Conservation (phyloP, 2,888 invertebrate species). For the Lasioglossum vierecki region DNA sequence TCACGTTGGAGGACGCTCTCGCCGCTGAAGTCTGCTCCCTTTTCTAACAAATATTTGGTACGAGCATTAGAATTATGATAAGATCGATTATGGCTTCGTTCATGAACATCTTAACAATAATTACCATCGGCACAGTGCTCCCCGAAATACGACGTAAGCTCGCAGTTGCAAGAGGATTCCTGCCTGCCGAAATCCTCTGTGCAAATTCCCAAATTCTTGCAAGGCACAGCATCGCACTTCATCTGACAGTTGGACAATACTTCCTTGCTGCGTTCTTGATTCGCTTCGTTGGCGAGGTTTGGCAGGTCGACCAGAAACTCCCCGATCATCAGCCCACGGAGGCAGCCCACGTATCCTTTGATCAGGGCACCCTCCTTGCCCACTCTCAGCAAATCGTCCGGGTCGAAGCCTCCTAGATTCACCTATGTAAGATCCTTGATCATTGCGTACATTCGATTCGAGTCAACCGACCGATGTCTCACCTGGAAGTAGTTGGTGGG, state of each 20-base stretch:
- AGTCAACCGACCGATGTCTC: conserved; percentile 10
- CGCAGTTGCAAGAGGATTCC: conserved; percentile 94
- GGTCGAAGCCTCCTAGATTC: conserved; percentile 94
- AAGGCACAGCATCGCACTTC: conserved; percentile 94
- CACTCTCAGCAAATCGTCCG: conserved; percentile 88
- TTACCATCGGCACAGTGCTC: conserved; percentile 91
- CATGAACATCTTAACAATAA: background rate
- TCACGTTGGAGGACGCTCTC: conserved; percentile 93
- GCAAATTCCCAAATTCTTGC: conserved; percentile 94
- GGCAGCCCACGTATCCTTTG: conserved; percentile 93
- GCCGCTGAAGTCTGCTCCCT: conserved; percentile 95
- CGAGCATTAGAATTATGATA: background rate
- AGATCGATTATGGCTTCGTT: background rate
- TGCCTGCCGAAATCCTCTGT: conserved; percentile 95
- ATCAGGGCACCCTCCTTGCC: conserved; percentile 85
- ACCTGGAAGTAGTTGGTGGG: conserved; percentile 95
- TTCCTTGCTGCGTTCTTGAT: conserved; percentile 89
- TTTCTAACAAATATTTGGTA: conserved; percentile 85
- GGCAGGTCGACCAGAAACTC: conserved; percentile 92
- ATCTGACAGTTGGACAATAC: conserved; percentile 93
- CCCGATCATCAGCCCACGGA: conserved; percentile 94
- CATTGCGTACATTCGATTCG: conserved; percentile 30
- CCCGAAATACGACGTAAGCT: conserved; percentile 95
- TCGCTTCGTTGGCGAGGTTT: conserved; percentile 88
- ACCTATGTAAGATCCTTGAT: conserved; percentile 86